Evolutionary conservation across 2,888 invertebrate genomes (phyloP).

Genomic region (Brachyopa scutellaris): DNA sequence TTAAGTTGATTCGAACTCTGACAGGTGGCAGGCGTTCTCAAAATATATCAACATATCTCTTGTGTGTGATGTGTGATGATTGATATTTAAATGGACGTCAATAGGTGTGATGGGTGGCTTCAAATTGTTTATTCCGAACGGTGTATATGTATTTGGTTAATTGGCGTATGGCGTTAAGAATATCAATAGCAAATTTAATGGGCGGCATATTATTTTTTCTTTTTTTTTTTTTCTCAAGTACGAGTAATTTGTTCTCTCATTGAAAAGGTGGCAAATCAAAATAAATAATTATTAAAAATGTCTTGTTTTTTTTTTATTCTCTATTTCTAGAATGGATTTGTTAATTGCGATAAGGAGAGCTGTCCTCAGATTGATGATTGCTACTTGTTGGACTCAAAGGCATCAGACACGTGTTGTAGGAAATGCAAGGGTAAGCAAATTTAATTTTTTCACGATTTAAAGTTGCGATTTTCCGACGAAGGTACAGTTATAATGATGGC

Average conservation of each 20-base stretch:
- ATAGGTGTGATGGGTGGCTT: conserved; percentile 11
- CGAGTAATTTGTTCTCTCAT: not conserved
- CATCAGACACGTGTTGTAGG: conserved; percentile 89
- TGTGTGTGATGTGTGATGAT: conserved; percentile 44
- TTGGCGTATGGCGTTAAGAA: conserved; percentile 47
- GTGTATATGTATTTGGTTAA: conserved; percentile 42
- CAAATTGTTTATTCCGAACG: conserved; percentile 23
- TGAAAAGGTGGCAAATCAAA: conserved; percentile 26
- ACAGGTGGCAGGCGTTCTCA: conserved; percentile 55
- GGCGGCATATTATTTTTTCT: conserved; percentile 67
- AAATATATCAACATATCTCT: conserved; percentile 28
- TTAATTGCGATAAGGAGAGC: conserved; percentile 89
- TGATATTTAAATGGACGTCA: conserved; percentile 52
- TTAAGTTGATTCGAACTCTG: conserved; percentile 51
- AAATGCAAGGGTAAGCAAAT: conserved; percentile 88
- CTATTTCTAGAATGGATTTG: conserved; percentile 90
- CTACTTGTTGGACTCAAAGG: conserved; percentile 87
- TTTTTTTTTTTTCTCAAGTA: not conserved
- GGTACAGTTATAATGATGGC: too few relatives aligned
- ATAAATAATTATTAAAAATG: conserved; percentile 27
- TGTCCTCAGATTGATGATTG: conserved; percentile 94
- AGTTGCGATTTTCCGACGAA: too few relatives aligned
- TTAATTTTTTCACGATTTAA: too few relatives aligned
- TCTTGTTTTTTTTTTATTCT: conserved; percentile 57
- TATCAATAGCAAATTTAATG: conserved; percentile 49